Evolutionary conservation across 1,140 invertebrate species (phyloP).

Genomic region (Lutraria rhynchaena): DNA sequence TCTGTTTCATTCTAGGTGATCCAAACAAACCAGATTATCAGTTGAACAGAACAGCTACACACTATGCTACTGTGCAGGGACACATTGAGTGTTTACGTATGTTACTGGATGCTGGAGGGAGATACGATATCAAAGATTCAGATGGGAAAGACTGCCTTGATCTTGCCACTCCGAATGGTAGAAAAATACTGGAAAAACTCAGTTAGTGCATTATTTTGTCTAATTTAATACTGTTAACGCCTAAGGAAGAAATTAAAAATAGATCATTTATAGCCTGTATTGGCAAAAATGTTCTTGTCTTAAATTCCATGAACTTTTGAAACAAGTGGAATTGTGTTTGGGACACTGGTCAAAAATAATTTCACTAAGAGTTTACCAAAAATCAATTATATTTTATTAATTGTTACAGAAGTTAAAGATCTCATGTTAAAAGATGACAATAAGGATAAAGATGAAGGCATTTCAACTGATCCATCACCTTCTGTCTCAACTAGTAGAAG

Average conservation of each 20-base stretch:
- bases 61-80: constrained; percentile 86
- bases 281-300: too few species aligned
- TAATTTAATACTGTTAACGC: too few species aligned
- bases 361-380: too few species aligned
- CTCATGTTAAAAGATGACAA: neutral
- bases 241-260: too few species aligned
- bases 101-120: constrained; percentile 69
- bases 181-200: constrained; percentile 63
- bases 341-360: too few species aligned
- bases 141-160: constrained; percentile 67
- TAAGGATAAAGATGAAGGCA: constrained; percentile 46
- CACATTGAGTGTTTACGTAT: constrained; percentile 71
- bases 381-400: neutral
- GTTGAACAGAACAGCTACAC: constrained; percentile 90
- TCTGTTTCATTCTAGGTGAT: constrained; percentile 64
- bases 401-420: constrained; percentile 28
- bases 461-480: constrained; percentile 9
- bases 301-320: too few species aligned
- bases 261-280: too few species aligned
- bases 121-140: constrained; percentile 66
- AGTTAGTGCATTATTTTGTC: constrained; percentile 68
- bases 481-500: constrained; percentile 17
- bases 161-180: constrained; percentile 65
- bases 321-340: too few species aligned
- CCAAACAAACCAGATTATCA: constrained; percentile 73